A percentile compares a stretch with the other conserved stretches of the same genome.
phyloP scores from a whole-genome alignment of 37 sponge, comb jelly and placozoan species.

The Mnemiopsis leidyi region DNA sequence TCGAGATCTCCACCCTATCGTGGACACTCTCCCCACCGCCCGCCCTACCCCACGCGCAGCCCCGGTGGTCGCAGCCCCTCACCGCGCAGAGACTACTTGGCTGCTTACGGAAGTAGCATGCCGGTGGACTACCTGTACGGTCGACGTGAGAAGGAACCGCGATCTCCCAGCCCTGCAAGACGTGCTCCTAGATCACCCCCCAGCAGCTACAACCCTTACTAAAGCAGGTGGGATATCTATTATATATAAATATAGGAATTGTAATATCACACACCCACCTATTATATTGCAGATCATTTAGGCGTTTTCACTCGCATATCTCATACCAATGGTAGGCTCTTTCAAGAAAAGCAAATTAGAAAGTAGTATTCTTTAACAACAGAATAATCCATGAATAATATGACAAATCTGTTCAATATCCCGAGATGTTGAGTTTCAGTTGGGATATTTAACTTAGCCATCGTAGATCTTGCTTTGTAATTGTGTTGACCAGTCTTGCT shows the following conservation, averaged over 20 bases:
- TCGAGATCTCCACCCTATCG: conserved; percentile 25
- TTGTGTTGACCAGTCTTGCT: background rate
- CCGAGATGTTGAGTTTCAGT: no score
- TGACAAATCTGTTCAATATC: no score
- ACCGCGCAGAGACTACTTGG: conserved; percentile 46
- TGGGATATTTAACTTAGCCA: no score
- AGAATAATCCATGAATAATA: no score
- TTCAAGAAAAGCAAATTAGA: no score
- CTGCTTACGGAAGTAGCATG: conserved; percentile 61
- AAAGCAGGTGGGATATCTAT: background rate
- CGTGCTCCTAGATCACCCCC: conserved; percentile 38
- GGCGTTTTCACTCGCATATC: no score
- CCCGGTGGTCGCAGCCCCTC: conserved; percentile 55
- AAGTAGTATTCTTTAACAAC: no score
- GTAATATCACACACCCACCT: no score
- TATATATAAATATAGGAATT: no score
- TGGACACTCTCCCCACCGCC: conserved; percentile 33
- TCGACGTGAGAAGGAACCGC: conserved; percentile 24
- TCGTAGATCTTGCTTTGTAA: no score
- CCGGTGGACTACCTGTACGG: conserved; percentile 59
- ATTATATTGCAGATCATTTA: no score
- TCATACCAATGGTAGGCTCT: no score
- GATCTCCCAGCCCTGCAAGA: conserved; percentile 25
- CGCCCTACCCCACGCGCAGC: conserved; percentile 55
- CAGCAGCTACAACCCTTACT: conserved; percentile 56